Evolutionary conservation across 2,888 invertebrate genomes (phyloP), one percentile per base, ranked within the genome.

Genomic region (Exocentrus adspersus): DNA sequence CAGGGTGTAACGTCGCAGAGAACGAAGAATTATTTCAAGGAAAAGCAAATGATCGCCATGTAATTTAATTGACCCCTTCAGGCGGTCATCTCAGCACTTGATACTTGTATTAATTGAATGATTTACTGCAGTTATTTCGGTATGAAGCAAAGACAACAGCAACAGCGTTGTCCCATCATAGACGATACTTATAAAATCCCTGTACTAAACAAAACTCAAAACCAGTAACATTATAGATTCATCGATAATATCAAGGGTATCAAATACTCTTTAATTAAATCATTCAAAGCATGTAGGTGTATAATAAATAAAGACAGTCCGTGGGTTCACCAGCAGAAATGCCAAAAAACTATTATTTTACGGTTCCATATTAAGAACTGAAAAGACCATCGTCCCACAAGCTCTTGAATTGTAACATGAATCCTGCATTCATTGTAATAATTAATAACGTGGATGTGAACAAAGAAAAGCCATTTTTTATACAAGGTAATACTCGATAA

Each of bases 41-140:
- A 41, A n/a, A 50, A 54, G 54, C 50, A 51, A 62, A 57, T 20
- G 54, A 56, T 60, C 60, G 51, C 42, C 50, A 63, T 37, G 54
- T 64, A 64, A 69, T 64, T 66, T 46, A 69, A 69, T 66, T 69
- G 68, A 69, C 68, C 68, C 62, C 63, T 59, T 58, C 37, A 57
- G 43, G 14, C 54, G 68, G 64, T 66, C 68, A 66, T 66, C 68
- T 62, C 62, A 64, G 62, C 61, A 50, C 66, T 52, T 46, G 50
- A 24, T 42, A 10, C n/a, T n/a, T n/a, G n/a, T 46, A 54, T 43
- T 42, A 56, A 57, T 62, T 57, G 51, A 57, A 43, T 21, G 48
- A 54, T 17, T 54, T 37, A 60, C 46, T 16, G 46, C 48, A 16
- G 32, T 52, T 60, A 45, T 21, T 59, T 53, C 46, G 60, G 37